Evolutionary conservation across 2,888 invertebrate genomes (phyloP).

Genomic region (Archips crataeganus): DNA sequence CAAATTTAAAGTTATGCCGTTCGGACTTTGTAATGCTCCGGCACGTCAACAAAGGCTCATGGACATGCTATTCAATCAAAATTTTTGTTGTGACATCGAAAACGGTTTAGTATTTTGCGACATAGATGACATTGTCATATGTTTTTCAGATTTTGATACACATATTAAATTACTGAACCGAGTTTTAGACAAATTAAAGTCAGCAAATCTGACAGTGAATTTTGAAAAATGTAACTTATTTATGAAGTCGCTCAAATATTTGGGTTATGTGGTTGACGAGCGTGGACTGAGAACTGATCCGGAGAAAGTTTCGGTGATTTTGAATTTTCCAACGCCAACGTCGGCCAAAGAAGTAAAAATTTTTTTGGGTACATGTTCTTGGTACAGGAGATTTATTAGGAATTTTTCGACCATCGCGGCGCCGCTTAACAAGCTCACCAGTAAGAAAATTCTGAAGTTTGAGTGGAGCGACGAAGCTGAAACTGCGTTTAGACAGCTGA

Average conservation of each 20-base stretch:
- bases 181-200: conserved; percentile 15
- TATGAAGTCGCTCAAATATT: conserved; percentile 1
- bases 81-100: conserved; percentile 1
- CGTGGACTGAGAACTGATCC: neutral
- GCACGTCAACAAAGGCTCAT: conserved; percentile 32
- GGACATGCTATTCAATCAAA: conserved; percentile 5
- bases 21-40: conserved; percentile 39
- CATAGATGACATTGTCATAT: conserved; percentile 43
- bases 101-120: conserved; percentile 37
- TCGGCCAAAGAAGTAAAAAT: neutral
- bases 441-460: neutral
- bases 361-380: neutral
- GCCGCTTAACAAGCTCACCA: neutral
- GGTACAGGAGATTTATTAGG: conserved; percentile 1
- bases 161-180: conserved; percentile 34
- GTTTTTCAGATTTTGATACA: conserved; percentile 30
- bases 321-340: neutral
- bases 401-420: neutral
- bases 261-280: neutral
- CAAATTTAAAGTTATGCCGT: conserved; percentile 43
- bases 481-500: neutral
- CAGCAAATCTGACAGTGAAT: conserved; percentile 42
- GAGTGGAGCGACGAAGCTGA: neutral
- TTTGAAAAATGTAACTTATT: conserved; percentile 31
- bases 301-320: neutral